Base-by-base conservation (phyloP, 2,113 vertebrate genomes). In the Podarcis raffonei region DNA sequence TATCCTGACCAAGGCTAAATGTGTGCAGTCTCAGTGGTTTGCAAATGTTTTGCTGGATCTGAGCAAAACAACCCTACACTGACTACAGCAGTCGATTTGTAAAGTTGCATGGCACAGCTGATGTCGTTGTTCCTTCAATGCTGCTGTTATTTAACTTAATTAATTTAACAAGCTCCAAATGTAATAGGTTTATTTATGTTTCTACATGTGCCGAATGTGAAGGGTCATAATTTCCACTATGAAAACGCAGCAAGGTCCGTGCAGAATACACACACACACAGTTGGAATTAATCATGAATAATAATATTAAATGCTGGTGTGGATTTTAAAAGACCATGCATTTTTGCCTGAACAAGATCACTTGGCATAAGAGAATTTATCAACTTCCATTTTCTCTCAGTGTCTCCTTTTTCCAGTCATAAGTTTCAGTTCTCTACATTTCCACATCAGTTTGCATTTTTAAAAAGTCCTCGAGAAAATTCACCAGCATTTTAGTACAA, bases 121-220 rank as follows among this genome's bases (percentile, higher is more conserved):
- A 68, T 84, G 79, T 84, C 22, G 0, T 6, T 53, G 18, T 39
- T 91, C 62, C 82, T 85, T 71, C 86, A 83, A 37, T 82, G 16
- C 1, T 83, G 20, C 37, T 85, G 11, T 83, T 2, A n/a, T 91
- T 82, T 42, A 78, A 42, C 13, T 66, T 89, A 59, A 74, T 85
- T 75, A 78, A 79, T 92, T 92, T 91, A 13, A 88, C n/a, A 7
- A 13, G 7, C 77, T 95, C 66, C 81, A 89, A 91, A 89, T 68
- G 80, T 15, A 88, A 20, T 12, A 37, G 39, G 35, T n/a, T 68
- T 7, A 59, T 53, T 91, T 71, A 30, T 76, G 7, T 2, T 76
- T 88, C 89, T 87, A 16, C 1, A 81, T 90, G 89, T 91, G 3
- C 32, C 94, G 77, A 90, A 48, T 22, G 23, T 94, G 12, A 9